These are phyloP conservation scores for Drosophila ambigua DNA, from an alignment of 1,140 invertebrate genomes.

Conservation along the genomic window DNA sequence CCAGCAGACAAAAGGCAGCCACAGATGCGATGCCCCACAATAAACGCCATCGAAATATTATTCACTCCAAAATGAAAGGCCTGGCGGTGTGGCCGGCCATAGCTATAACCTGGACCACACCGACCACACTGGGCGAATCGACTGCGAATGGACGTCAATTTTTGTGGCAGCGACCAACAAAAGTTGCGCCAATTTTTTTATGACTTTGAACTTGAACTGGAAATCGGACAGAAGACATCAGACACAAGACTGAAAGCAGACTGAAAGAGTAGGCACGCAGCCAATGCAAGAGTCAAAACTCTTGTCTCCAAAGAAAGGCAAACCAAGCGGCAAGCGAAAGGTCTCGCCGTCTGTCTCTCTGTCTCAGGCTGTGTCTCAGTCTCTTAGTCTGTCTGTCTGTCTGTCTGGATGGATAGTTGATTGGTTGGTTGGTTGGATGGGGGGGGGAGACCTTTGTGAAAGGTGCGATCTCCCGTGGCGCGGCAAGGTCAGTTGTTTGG, in stretches of 20 bases:
- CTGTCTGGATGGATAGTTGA: no score
- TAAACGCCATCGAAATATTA: constrained; percentile 58
- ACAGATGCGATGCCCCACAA: constrained; percentile 23
- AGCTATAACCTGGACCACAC: not conserved
- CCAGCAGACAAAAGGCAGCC: constrained; percentile 26
- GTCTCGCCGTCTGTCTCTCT: not conserved
- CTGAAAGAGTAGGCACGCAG: not conserved
- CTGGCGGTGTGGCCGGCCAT: constrained; percentile 15
- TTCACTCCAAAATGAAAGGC: constrained; percentile 76
- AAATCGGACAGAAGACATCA: constrained; percentile 18
- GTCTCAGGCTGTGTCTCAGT: not conserved
- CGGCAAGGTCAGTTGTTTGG: constrained; percentile 17
- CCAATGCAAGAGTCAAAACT: not conserved
- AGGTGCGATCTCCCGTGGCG: constrained; percentile 36
- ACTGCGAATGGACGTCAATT: constrained; percentile 1
- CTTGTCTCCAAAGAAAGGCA: constrained; percentile 31
- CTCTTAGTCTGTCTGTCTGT: no score
- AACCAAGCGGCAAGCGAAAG: constrained; percentile 17
- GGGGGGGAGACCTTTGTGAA: constrained; percentile 24
- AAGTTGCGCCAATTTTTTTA: constrained; percentile 72
- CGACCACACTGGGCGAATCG: no score
- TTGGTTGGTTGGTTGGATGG: no score
- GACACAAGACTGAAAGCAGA: no score
- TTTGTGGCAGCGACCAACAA: constrained; percentile 15
- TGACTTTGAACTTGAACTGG: constrained; percentile 81